Evolutionary conservation across 1,140 invertebrate species (phyloP).

Genomic region (Macrotrachela quadricornifera): DNA sequence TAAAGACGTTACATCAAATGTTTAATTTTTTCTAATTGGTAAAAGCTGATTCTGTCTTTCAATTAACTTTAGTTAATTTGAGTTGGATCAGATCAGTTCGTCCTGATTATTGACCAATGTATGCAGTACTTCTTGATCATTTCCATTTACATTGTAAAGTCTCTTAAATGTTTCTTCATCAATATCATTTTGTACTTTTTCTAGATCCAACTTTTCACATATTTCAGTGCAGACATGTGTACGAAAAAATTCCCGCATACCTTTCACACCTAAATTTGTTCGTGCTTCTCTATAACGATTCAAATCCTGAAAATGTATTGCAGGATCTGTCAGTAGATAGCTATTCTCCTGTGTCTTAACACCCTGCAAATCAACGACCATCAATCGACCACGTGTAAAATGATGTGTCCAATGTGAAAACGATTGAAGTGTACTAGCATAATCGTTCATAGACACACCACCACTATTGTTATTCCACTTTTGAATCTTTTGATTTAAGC

Average conservation of each 20-base stretch:
- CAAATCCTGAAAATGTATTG: background rate
- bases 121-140: too few species aligned
- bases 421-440: background rate
- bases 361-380: background rate
- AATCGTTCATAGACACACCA: background rate
- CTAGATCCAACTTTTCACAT: background rate
- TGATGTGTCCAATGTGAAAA: slow-evolving; percentile 1
- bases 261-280: background rate
- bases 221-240: background rate
- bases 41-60: too few species aligned
- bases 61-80: too few species aligned
- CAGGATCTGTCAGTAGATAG: background rate
- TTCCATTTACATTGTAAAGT: too few species aligned
- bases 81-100: too few species aligned
- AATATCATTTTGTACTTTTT: too few species aligned
- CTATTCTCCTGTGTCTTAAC: background rate
- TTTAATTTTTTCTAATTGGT: too few species aligned
- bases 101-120: too few species aligned
- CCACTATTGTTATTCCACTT: slow-evolving; percentile 1
- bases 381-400: background rate
- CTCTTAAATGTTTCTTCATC: too few species aligned
- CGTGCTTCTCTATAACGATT: background rate
- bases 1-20: too few species aligned
- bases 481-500: background rate
- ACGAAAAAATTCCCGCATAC: background rate